Evolutionary conservation across 2,797 vertebrate genomes (phyloP).

Genomic region (Sitta carolinensis): DNA sequence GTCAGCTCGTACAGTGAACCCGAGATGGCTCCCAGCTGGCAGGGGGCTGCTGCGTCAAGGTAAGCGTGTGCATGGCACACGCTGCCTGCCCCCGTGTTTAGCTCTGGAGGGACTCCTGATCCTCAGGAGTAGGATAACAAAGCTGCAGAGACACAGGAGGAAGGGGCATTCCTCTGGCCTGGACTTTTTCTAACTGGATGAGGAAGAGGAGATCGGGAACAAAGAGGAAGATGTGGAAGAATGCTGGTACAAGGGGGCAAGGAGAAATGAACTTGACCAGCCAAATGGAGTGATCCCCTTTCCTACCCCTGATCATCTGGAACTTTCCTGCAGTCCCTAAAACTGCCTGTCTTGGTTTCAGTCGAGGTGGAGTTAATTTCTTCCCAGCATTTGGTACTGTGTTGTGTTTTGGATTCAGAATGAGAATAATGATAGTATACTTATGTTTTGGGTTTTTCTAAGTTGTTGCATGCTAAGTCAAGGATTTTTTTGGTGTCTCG

Average conservation of each 20-base stretch:
- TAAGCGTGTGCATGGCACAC: not conserved
- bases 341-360: not conserved
- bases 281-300: not conserved
- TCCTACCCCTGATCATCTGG: too few relatives aligned
- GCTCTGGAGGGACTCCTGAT: not conserved
- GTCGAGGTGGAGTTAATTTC: not conserved
- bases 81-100: not conserved
- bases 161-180: not conserved
- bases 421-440: not conserved
- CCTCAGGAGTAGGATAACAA: not conserved
- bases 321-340: not conserved
- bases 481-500: not conserved
- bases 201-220: not conserved
- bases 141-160: not conserved
- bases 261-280: not conserved
- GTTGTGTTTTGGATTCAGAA: not conserved
- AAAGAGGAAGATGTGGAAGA: not conserved
- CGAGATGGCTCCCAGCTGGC: not conserved
- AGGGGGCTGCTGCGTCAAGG: not conserved
- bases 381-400: not conserved
- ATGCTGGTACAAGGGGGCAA: not conserved
- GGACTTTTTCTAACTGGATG: not conserved
- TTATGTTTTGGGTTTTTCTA: not conserved
- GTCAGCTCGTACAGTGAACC: not conserved
- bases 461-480: not conserved